Evolutionary conservation across 2,113 vertebrate species (phyloP).

Genomic region (Colinus virginianus): DNA sequence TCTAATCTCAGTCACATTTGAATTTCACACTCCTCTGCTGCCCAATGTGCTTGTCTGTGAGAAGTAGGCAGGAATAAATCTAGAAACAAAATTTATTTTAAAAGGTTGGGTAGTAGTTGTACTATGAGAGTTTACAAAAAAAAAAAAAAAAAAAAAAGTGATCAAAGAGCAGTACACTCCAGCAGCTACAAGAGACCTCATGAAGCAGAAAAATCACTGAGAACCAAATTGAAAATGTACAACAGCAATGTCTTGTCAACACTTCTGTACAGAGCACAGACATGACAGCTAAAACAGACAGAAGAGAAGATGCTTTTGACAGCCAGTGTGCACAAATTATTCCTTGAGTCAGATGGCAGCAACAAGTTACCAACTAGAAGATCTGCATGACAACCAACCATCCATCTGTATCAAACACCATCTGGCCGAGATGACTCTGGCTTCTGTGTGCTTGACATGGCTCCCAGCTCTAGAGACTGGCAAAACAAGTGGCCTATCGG

Average conservation of each 20-base stretch:
- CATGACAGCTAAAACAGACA: constrained; percentile 89
- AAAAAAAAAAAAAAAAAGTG: constrained; percentile 59
- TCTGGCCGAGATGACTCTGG: constrained; percentile 84
- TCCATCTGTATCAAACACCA: constrained; percentile 86
- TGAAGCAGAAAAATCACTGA: constrained; percentile 82
- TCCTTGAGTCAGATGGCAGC: constrained; percentile 88
- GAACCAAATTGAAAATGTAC: constrained; percentile 87
- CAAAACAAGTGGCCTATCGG: constrained; percentile 82
- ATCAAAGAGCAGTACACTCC: constrained; percentile 74
- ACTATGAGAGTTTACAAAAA: constrained; percentile 11
- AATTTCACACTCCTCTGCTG: not conserved
- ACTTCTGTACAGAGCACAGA: constrained; percentile 88
- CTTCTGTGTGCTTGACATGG: constrained; percentile 84
- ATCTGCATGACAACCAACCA: constrained; percentile 87
- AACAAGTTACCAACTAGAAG: constrained; percentile 87
- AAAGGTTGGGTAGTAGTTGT: constrained; percentile 57
- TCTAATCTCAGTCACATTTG: not conserved
- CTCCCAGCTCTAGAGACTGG: constrained; percentile 81
- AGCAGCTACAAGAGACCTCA: constrained; percentile 77
- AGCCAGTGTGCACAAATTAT: constrained; percentile 86
- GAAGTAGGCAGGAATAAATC: constrained; percentile 43
- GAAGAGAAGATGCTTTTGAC: constrained; percentile 88
- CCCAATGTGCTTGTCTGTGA: not conserved
- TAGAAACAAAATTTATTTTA: constrained; percentile 45
- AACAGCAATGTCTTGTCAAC: constrained; percentile 89